phyloP scores from a whole-genome alignment of 2,113 vertebrate species.

The Heteronetta atricapilla region DNA sequence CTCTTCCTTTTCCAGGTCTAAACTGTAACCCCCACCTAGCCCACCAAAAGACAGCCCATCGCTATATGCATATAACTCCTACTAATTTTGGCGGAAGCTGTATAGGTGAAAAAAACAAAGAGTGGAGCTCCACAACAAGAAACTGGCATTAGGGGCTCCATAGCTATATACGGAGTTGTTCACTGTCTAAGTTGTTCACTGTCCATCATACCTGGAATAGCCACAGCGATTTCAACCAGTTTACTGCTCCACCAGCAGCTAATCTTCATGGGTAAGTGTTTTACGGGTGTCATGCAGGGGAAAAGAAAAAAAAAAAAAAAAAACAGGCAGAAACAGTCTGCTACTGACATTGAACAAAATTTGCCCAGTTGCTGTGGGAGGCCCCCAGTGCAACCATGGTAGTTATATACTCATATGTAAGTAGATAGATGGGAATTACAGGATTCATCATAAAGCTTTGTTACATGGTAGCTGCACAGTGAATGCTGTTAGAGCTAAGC shows the following conservation, averaged over 20 bases:
- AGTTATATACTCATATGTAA: neutral
- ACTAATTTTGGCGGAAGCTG: neutral
- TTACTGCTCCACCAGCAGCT: neutral
- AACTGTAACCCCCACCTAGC: neutral
- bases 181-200: neutral
- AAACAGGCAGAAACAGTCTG: neutral
- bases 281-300: accelerated
- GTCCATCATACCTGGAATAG: neutral
- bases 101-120: accelerated
- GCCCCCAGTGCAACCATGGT: neutral
- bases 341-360: neutral
- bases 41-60: neutral
- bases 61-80: neutral
- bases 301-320: neutral
- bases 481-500: neutral
- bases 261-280: accelerated
- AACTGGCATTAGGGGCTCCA: neutral
- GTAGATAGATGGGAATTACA: neutral
- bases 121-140: neutral
- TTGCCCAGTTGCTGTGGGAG: neutral
- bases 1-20: neutral
- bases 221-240: neutral
- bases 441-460: neutral
- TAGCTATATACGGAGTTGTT: neutral
- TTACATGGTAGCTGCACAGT: neutral